Evolutionary conservation across 2,888 invertebrate genomes (phyloP).

Genomic region (Danaus chrysippus): DNA sequence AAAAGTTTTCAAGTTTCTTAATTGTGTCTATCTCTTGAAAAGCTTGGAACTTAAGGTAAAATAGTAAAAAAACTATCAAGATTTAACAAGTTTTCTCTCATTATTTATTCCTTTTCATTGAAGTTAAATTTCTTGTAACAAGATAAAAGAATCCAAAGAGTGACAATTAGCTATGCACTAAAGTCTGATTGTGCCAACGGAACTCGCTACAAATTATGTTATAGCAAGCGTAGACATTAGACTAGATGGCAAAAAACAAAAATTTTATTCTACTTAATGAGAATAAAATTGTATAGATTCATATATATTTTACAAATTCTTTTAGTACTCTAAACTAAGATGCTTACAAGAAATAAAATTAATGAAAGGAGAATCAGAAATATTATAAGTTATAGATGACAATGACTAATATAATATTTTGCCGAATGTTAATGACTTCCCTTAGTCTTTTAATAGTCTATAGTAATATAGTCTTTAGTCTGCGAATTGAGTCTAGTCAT

Average conservation of each 20-base stretch:
- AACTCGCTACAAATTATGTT: constrained; percentile 59
- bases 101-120: constrained; percentile 35
- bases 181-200: constrained; percentile 57
- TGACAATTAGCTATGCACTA: constrained; percentile 63
- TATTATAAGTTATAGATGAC: not conserved
- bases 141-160: constrained; percentile 45
- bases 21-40: not conserved
- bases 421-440: not conserved
- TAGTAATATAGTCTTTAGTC: constrained; percentile 14
- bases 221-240: constrained; percentile 35
- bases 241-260: constrained; percentile 2
- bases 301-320: too few relatives aligned
- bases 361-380: not conserved
- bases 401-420: not conserved
- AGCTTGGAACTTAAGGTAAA: constrained; percentile 4
- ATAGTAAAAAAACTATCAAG: constrained; percentile 21
- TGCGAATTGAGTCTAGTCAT: constrained; percentile 16
- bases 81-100: constrained; percentile 27
- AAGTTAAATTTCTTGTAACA: constrained; percentile 42
- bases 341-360: too few relatives aligned
- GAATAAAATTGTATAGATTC: too few relatives aligned
- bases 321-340: too few relatives aligned
- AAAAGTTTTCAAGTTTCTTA: too few relatives aligned
- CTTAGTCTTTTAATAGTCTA: constrained; percentile 1
- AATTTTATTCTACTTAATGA: too few relatives aligned